Conservation (phyloP, 1,140 invertebrate genomes). For the Phenacoccus solenopsis region DNA sequence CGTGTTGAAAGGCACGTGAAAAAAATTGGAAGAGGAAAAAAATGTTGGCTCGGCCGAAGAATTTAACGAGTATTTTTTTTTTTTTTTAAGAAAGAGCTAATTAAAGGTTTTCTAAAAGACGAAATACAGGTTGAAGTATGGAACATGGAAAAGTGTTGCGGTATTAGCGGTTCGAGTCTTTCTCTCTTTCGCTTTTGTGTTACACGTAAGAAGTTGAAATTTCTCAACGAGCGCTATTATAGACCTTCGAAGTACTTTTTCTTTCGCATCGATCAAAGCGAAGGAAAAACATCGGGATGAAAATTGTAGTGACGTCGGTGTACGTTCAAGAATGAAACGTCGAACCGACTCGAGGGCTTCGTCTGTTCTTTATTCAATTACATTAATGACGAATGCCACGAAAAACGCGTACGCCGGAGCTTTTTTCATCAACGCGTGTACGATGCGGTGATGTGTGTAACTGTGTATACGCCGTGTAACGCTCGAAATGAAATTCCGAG, state of each 20-base stretch:
- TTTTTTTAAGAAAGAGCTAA: no score
- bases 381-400: constrained; percentile 1
- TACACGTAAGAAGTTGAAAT: no score
- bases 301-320: neutral
- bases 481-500: neutral
- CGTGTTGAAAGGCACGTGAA: no score
- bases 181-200: no score
- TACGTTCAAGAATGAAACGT: neutral
- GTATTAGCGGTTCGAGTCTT: no score
- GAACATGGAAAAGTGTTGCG: no score
- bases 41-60: no score
- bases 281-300: neutral
- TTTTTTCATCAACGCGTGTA: neutral
- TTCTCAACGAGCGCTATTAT: no score
- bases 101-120: no score
- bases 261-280: neutral
- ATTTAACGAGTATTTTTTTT: no score
- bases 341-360: neutral
- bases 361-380: neutral
- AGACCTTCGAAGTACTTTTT: neutral
- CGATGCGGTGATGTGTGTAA: neutral
- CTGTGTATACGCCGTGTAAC: neutral
- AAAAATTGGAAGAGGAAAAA: no score
- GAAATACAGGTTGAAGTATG: no score
- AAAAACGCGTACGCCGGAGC: neutral